Percentiles rank a stretch among this genome's conserved stretches.
These are phyloP conservation scores for Eupithecia subumbrata DNA, from an alignment of 2,888 invertebrate species.

Conservation along the genomic window DNA sequence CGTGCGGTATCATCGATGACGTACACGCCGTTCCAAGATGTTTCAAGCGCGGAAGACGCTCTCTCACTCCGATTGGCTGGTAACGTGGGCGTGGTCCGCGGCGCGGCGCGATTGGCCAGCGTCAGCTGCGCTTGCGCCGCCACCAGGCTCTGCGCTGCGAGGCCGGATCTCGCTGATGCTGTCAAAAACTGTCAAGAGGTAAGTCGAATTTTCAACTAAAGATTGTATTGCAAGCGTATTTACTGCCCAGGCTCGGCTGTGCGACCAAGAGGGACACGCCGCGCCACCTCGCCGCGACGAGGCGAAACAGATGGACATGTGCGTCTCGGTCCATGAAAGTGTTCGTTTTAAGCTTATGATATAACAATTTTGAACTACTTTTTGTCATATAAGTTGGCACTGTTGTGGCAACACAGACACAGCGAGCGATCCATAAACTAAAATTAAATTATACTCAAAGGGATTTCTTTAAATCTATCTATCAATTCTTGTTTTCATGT, in stretches of 20 bases:
- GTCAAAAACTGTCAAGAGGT: constrained; percentile 77
- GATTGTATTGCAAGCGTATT: too few species aligned
- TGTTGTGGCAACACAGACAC: not conserved
- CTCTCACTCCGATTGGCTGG: constrained; percentile 52
- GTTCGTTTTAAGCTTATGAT: not conserved
- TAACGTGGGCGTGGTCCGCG: constrained; percentile 74
- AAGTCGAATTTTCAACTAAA: not conserved
- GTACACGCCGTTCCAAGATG: constrained; percentile 43
- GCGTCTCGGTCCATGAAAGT: not conserved
- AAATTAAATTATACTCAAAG: not conserved
- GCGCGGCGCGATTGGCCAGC: constrained; percentile 76
- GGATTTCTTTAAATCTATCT: not conserved
- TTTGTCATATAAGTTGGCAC: not conserved
- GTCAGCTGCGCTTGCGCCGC: constrained; percentile 79
- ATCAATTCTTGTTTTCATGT: not conserved
- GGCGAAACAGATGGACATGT: not conserved
- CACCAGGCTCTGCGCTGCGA: constrained; percentile 68
- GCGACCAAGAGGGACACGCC: not conserved
- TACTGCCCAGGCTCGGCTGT: not conserved
- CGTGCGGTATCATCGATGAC: constrained; percentile 69
- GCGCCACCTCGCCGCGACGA: not conserved
- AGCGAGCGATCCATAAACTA: not conserved
- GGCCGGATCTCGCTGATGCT: constrained; percentile 63
- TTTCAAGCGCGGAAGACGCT: constrained; percentile 40
- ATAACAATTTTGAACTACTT: not conserved